phyloP scores from a whole-genome alignment of 2,888 invertebrate genomes.

The Chymomyza caudatula region DNA sequence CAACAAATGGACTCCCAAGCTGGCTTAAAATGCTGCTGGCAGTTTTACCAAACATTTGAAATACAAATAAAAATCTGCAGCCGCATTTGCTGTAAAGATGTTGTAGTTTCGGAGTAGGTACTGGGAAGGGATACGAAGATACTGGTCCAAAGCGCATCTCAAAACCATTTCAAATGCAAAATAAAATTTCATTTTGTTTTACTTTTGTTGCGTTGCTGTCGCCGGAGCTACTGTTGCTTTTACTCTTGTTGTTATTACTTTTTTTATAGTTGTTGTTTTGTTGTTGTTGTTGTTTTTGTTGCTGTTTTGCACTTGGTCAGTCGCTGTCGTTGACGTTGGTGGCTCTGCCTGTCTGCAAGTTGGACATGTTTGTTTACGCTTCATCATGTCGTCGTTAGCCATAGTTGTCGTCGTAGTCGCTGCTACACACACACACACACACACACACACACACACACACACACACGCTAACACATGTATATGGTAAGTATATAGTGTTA shows the following conservation, averaged over 20 bases:
- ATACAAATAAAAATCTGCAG: constrained; percentile 66
- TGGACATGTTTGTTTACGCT: constrained; percentile 73
- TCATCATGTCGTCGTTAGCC: constrained; percentile 72
- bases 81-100: neutral
- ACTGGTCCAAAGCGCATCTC: constrained; percentile 34
- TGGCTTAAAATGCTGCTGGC: constrained; percentile 69
- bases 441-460: neutral
- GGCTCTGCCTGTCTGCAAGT: constrained; percentile 49
- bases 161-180: constrained; percentile 71
- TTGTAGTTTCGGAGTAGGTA: constrained; percentile 12
- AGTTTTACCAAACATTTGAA: constrained; percentile 69
- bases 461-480: neutral
- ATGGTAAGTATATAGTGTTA: neutral
- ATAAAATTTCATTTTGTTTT: constrained; percentile 69
- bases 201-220: constrained; percentile 50
- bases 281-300: neutral
- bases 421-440: neutral
- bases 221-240: neutral
- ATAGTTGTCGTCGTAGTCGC: constrained; percentile 5
- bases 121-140: neutral
- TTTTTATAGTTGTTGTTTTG: constrained; percentile 1
- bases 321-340: constrained; percentile 15
- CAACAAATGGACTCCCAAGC: constrained; percentile 60
- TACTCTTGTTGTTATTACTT: neutral
- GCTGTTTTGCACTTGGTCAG: neutral